Evolutionary conservation across 2,888 invertebrate species (phyloP), one percentile per base, ranked within the genome.

Genomic region (Melieria picta): DNA sequence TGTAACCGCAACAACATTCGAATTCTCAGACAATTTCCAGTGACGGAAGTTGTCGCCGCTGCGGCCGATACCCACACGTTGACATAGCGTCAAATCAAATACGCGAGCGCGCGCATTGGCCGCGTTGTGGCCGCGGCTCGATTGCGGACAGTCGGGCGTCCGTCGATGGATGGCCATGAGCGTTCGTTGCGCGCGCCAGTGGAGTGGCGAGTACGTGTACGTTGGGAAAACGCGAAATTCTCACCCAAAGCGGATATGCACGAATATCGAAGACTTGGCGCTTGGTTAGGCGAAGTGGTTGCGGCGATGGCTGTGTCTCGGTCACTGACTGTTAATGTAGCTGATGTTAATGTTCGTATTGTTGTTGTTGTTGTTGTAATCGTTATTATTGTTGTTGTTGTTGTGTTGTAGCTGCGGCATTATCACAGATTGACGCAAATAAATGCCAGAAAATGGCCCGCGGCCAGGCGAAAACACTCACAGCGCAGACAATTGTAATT

Each of bases 1-100:
- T 72, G 74, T 46, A 74, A 74, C 67, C 70, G 46, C 50, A 60
- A 62, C 60, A 52, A 46, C 61, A 61, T 48, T 30, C 61, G 42
- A 67, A 67, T 74, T 74, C 74, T 67, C 74, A 74, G 74, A 67
- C 74, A 74, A 74, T 74, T 74, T 74, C 63, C 66, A 66, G 48
- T 65, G 68, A 69, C 74, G 72, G 74, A 72, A 70, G 67, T 65
- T 67, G 65, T 64, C 74, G 50, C 61, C 58, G 66, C 61, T 65
- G 30, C 30, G 66, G 62, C 62, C 46, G 71, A 46, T 46, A 63
- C 45, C 16, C 9, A 46, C 63, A 63, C 50, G 56, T 55, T 69
- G 69, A 62, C 56, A 16, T 56, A 56, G 56, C 61, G 69, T 55
- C 63, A 56, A 56, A 10, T 58, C 50, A 67, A 67, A 67, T 67